phyloP scores from a whole-genome alignment of 1,140 invertebrate genomes.

The Hylaeus volcanicus region DNA sequence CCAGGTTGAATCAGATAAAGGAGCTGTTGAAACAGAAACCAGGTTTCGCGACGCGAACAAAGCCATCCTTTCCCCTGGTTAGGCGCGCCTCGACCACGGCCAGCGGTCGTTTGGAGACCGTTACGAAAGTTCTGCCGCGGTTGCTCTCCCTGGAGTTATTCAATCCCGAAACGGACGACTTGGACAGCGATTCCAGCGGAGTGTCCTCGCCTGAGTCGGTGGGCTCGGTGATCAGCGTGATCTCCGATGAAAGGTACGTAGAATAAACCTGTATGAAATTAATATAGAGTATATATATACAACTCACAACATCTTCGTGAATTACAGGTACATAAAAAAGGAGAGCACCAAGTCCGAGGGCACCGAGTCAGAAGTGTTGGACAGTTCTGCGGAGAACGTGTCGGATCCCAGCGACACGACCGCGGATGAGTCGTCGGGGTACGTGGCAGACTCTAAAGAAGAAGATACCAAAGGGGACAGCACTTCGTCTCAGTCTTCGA shows the following conservation, averaged over 20 bases:
- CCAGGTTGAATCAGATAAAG: slow-evolving; percentile 85
- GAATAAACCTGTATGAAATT: too few species aligned
- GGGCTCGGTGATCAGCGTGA: slow-evolving; percentile 90
- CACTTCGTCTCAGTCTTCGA: slow-evolving; percentile 71
- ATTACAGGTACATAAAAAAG: slow-evolving; percentile 65
- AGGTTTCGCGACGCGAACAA: slow-evolving; percentile 76
- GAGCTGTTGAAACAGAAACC: slow-evolving; percentile 85
- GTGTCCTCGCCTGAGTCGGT: slow-evolving; percentile 92
- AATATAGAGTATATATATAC: too few species aligned
- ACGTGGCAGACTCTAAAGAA: slow-evolving; percentile 25
- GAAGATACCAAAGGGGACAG: slow-evolving; percentile 3
- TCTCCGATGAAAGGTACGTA: slow-evolving; percentile 73
- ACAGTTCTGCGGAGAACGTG: slow-evolving; percentile 33
- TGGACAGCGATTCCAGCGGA: slow-evolving; percentile 93
- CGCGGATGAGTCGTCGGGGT: slow-evolving; percentile 20
- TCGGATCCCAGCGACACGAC: slow-evolving; percentile 29
- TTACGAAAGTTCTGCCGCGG: slow-evolving; percentile 83
- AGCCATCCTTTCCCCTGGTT: slow-evolving; percentile 83
- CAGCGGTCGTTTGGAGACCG: slow-evolving; percentile 78
- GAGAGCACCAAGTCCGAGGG: slow-evolving; percentile 39
- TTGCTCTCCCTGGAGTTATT: slow-evolving; percentile 91
- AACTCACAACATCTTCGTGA: too few species aligned
- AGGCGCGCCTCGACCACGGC: slow-evolving; percentile 81
- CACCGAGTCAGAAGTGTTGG: slow-evolving; percentile 24
- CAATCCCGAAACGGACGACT: slow-evolving; percentile 94